These are phyloP conservation scores for Periophthalmodon schlosseri DNA, from an alignment of 2,113 vertebrate species.

Conservation along the genomic window DNA sequence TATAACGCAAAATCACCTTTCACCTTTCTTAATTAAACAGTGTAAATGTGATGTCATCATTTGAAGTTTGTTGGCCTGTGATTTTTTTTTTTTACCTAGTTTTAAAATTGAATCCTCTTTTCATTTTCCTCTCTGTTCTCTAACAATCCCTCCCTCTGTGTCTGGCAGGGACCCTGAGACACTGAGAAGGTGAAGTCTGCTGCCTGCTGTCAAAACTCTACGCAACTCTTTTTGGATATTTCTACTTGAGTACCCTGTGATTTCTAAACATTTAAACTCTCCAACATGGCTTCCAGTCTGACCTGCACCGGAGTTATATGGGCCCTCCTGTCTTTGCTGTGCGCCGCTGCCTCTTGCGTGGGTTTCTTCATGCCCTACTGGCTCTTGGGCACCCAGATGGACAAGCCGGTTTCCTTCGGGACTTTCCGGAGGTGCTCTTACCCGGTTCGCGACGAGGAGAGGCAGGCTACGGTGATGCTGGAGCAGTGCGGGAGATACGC, in stretches of 20 bases:
- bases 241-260: conserved; percentile 43
- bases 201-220: conserved; percentile 50
- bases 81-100: too few species aligned
- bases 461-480: conserved; percentile 92
- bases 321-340: conserved; percentile 91
- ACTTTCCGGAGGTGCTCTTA: conserved; percentile 97
- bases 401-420: conserved; percentile 93
- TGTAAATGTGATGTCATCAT: neutral
- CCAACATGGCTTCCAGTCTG: conserved; percentile 90
- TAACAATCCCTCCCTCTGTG: conserved; percentile 11
- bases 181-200: conserved; percentile 60
- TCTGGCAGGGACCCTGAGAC: conserved; percentile 59
- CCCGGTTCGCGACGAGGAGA: conserved; percentile 89
- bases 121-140: neutral
- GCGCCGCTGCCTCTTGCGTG: conserved; percentile 88
- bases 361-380: conserved; percentile 99
- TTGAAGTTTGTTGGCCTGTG: neutral
- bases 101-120: neutral
- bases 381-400: conserved; percentile 95
- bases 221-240: conserved; percentile 32
- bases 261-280: conserved; percentile 34
- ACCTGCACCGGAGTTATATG: conserved; percentile 88
- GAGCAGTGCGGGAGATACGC: conserved; percentile 97
- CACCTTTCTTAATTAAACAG: neutral
- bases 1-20: too few species aligned